Percentiles rank a stretch among this genome's conserved stretches.
Conservation (phyloP, 2,888 invertebrate genomes). For the Phasia obesa region DNA sequence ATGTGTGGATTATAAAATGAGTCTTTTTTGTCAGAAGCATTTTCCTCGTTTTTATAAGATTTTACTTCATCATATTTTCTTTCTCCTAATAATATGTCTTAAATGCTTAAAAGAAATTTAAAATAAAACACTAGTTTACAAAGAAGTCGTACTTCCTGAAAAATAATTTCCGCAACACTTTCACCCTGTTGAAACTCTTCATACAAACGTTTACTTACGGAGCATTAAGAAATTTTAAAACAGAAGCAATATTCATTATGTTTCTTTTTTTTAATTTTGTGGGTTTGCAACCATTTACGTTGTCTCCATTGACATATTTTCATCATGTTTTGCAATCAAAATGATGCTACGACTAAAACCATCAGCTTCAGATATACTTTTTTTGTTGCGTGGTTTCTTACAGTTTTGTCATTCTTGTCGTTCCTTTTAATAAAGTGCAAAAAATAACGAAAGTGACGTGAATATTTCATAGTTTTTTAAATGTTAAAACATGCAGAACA, state of each 20-base stretch:
- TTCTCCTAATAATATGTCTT: no score
- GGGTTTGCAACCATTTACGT: neutral
- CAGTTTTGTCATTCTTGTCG: neutral
- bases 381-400: slow-evolving; percentile 4
- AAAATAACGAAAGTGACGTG: neutral
- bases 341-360: slow-evolving; percentile 2
- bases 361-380: neutral
- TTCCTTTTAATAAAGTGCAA: neutral
- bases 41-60: no score
- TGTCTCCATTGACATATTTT: slow-evolving; percentile 45
- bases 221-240: neutral
- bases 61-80: no score
- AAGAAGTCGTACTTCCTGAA: no score
- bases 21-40: no score
- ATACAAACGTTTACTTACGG: neutral
- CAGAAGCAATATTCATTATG: neutral
- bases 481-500: slow-evolving; percentile 53
- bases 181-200: neutral
- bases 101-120: no score
- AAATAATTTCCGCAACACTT: no score
- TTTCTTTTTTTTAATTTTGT: no score
- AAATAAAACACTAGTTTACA: no score
- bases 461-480: slow-evolving; percentile 40
- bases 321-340: slow-evolving; percentile 35
- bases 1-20: no score